phyloP scores from a whole-genome alignment of 2,797 vertebrate species.

The Pyrocephalus nanus region DNA sequence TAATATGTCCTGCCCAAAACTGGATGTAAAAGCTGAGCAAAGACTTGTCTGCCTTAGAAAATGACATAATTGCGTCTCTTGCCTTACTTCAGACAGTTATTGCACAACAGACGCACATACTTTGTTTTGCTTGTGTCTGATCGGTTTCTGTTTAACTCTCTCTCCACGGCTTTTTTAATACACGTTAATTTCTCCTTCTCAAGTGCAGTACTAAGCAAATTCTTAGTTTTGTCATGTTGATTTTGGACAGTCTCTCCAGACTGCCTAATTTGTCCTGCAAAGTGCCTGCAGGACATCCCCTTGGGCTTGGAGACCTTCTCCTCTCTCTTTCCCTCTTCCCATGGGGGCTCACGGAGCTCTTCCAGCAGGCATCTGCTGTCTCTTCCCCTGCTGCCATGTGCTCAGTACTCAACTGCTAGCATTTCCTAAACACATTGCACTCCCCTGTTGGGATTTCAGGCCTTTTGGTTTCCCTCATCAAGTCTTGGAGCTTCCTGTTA shows the following conservation, averaged over 20 bases:
- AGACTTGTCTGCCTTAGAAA: background rate
- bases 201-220: background rate
- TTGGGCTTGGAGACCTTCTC: background rate
- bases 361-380: background rate
- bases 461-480: background rate
- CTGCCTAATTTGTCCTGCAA: background rate
- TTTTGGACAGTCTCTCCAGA: background rate
- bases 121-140: constrained; percentile 36
- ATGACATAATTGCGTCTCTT: background rate
- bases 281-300: background rate
- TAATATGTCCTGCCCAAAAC: background rate
- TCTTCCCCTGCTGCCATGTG: background rate
- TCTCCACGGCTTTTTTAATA: background rate
- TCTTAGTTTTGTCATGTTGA: background rate
- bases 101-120: background rate
- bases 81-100: constrained; percentile 4
- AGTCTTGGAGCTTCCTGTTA: background rate
- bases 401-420: background rate
- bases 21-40: background rate
- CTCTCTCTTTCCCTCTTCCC: background rate
- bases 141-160: background rate
- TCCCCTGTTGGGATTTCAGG: background rate
- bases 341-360: background rate
- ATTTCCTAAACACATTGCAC: background rate
- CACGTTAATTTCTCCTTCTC: background rate